Conservation (phyloP, 2,113 vertebrate genomes). For the Nibea albiflora region DNA sequence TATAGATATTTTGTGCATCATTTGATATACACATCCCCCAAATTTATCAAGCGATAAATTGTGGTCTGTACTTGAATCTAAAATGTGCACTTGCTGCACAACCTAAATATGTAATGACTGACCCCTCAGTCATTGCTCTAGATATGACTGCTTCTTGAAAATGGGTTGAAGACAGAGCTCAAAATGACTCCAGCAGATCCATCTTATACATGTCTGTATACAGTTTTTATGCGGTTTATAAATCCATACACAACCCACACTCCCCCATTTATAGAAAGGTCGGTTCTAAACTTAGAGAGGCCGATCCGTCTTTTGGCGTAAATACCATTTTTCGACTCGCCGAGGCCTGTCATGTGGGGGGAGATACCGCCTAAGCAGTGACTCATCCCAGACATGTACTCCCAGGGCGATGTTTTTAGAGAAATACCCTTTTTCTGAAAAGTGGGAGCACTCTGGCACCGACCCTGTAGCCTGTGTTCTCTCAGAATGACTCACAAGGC, state of each 20-base stretch:
- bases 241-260: slow-evolving; percentile 23
- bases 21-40: background rate
- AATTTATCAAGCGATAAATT: background rate
- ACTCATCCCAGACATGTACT: slow-evolving; percentile 46
- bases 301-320: slow-evolving; percentile 20
- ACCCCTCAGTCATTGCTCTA: background rate
- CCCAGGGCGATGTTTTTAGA: slow-evolving; percentile 24
- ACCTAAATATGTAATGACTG: slow-evolving; percentile 11
- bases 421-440: background rate
- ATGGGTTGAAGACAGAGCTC: background rate
- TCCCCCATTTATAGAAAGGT: slow-evolving; percentile 25
- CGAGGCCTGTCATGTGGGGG: slow-evolving; percentile 25
- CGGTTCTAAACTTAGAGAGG: slow-evolving; percentile 21
- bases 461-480: background rate
- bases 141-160: background rate
- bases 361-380: slow-evolving; percentile 46
- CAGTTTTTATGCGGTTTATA: background rate
- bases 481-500: slow-evolving; percentile 36
- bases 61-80: background rate
- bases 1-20: background rate
- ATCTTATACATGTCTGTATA: background rate
- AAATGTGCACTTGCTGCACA: slow-evolving; percentile 7
- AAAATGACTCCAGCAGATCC: background rate
- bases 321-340: slow-evolving; percentile 18
- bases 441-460: background rate